Conservation (phyloP, 1,140 invertebrate species). For the Geopemphigus sp. region DNA sequence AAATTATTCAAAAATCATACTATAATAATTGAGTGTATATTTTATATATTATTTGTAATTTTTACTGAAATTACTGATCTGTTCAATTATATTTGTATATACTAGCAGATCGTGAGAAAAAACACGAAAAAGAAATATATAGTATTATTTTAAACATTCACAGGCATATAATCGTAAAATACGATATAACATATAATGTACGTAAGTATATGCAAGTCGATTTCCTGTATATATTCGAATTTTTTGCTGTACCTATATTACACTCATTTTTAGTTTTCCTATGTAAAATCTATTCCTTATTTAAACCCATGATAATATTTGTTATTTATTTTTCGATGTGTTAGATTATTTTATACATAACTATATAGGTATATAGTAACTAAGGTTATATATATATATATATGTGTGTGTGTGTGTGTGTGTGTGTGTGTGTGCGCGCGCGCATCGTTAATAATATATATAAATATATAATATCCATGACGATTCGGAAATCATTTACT, state of each 20-base stretch:
- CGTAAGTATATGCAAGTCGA: background rate
- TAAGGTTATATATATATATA: background rate
- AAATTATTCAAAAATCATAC: background rate
- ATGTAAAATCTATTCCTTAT: background rate
- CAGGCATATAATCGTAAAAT: background rate
- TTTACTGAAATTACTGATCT: background rate
- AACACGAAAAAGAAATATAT: constrained; percentile 13
- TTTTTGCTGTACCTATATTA: background rate
- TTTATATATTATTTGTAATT: background rate
- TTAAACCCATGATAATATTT: background rate
- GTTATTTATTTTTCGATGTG: background rate
- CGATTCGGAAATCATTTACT: background rate
- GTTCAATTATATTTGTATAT: constrained; percentile 6
- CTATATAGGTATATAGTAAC: background rate
- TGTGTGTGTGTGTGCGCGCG: too few relatives aligned
- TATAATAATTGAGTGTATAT: background rate
- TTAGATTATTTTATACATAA: background rate
- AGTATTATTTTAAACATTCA: background rate
- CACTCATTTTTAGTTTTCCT: background rate
- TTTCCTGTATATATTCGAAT: background rate
- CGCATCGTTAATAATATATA: too few relatives aligned
- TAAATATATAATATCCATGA: too few relatives aligned
- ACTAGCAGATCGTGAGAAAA: constrained; percentile 12
- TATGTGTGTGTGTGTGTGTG: too few relatives aligned
- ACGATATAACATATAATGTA: background rate